These are phyloP conservation scores for Cistogaster globosa DNA, from an alignment of 2,888 invertebrate genomes.

Conservation along the genomic window DNA sequence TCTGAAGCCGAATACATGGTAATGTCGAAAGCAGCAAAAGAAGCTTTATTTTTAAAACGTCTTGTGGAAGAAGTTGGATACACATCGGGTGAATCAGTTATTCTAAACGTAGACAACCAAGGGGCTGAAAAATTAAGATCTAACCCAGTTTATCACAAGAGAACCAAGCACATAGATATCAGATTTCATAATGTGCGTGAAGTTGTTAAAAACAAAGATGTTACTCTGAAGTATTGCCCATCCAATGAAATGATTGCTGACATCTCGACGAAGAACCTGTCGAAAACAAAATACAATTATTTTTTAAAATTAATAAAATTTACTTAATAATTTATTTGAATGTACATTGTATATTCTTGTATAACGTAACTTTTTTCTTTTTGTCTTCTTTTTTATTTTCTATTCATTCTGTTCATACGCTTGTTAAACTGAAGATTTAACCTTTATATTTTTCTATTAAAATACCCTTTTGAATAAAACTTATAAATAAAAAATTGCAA, in stretches of 20 bases:
- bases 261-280: neutral
- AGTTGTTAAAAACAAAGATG: neutral
- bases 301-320: too few species aligned
- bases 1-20: neutral
- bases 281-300: neutral
- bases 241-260: neutral
- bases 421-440: too few species aligned
- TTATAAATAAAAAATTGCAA: too few species aligned
- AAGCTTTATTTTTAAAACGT: neutral
- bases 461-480: too few species aligned
- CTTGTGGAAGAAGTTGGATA: neutral
- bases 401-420: too few species aligned
- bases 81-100: neutral
- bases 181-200: neutral
- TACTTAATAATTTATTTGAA: too few species aligned
- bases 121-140: neutral
- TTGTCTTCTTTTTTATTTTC: too few species aligned
- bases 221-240: neutral
- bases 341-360: too few species aligned
- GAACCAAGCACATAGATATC: conserved; percentile 8
- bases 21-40: neutral
- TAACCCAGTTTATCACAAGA: neutral
- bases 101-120: neutral
- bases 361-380: too few species aligned
- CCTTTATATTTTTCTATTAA: too few species aligned